Evolutionary conservation across 2,888 invertebrate genomes (phyloP), one percentile per base, ranked within the genome.

Genomic region (Trichopria drosophilae): DNA sequence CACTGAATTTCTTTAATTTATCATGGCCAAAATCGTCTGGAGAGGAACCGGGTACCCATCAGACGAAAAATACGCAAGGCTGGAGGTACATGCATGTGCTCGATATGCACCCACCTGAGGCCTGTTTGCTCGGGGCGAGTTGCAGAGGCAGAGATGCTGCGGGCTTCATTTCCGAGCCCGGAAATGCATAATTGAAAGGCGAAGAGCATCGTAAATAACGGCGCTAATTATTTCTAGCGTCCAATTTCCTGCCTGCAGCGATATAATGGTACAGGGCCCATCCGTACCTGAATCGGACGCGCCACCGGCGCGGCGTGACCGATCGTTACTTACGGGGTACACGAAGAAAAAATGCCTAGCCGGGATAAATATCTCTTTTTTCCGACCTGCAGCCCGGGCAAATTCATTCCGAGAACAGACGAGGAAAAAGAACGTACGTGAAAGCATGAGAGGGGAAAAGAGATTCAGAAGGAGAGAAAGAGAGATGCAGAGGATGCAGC

Each of bases 181-280:
- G 66, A 68, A 69, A 66, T 64, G 64, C 65, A 65, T 68, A 65
- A 66, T 66, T 69, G 68, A 68, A 68, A 66, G 65, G 63, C 65
- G 67, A 65, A 63, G 61, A 65, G 63, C 53, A 55, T 63, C 66
- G 65, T 67, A 67, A 67, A 69, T 68, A 68, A 66, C 60, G 51
- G 60, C 61, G 58, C 63, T 68, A 69, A 68, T 69, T 69, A 68
- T 69, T 69, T 66, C 67, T 68, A 66, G 67, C 63, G 63, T 65
- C 62, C 65, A 68, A 68, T 68, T 69, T 68, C 67, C 68, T 65
- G 67, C 59, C 63, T 51, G 28, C 51, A 51, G 59, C 56, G n/a
- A n/a, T n/a, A 61, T 59, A 61, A 60, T 58, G 52, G 55, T 54
- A 45, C 54, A 58, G 54, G 56, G 46, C 43, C 46, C 51, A 58